Conservation (phyloP, 2,113 vertebrate genomes). For the Nymphicus hollandicus region DNA sequence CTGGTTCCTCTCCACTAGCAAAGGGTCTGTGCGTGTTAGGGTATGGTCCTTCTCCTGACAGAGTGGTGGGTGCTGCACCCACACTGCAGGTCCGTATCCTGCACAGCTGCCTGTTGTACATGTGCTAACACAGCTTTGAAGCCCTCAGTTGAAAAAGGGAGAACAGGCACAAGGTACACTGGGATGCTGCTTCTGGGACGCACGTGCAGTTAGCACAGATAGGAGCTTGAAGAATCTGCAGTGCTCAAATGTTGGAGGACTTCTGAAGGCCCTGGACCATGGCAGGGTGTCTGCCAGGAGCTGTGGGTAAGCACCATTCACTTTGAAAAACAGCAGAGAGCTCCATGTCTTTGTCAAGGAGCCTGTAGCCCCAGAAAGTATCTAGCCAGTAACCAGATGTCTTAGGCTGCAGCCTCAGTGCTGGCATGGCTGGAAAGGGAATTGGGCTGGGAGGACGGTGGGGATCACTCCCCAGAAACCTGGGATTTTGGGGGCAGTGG, state of each 20-base stretch:
- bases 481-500: background rate
- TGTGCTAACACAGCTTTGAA: background rate
- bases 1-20: background rate
- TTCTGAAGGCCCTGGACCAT: too few relatives aligned
- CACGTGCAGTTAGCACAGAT: background rate
- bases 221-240: background rate
- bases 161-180: fast-evolving
- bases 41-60: background rate
- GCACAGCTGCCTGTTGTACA: too few relatives aligned
- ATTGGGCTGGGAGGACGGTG: background rate
- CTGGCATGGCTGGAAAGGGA: background rate
- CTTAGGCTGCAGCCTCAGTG: background rate
- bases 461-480: background rate
- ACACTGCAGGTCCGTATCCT: background rate
- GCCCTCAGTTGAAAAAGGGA: background rate
- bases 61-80: background rate
- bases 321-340: background rate
- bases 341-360: background rate
- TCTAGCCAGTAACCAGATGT: background rate
- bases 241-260: background rate
- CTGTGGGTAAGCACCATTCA: background rate
- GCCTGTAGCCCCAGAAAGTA: background rate
- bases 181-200: background rate
- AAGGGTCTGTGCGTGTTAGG: fast-evolving
- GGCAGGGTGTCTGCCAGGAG: background rate